phyloP scores from a whole-genome alignment of 2,888 invertebrate genomes.

The Tachina grossa region DNA sequence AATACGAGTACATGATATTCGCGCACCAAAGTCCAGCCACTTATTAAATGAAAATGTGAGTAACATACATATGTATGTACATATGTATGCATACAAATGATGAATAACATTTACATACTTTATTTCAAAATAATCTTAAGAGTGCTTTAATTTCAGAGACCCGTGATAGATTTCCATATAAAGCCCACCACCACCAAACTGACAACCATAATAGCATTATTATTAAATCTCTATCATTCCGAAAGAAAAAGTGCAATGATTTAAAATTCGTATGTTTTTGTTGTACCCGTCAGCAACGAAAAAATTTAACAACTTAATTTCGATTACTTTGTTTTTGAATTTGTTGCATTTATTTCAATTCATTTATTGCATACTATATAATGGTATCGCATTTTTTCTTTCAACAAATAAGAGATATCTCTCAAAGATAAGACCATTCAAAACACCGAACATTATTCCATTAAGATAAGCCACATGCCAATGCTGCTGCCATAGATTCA shows the following conservation, averaged over 20 bases:
- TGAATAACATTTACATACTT: too few species aligned
- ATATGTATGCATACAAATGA: too few species aligned
- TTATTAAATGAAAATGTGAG: too few species aligned
- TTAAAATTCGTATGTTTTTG: not conserved
- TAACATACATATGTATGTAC: too few species aligned
- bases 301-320: conserved; percentile 49
- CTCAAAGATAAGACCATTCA: conserved; percentile 51
- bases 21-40: too few species aligned
- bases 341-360: conserved; percentile 18
- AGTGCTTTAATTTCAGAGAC: too few species aligned
- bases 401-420: conserved; percentile 36
- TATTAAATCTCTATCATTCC: not conserved
- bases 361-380: conserved; percentile 31
- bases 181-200: not conserved
- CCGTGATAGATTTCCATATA: not conserved
- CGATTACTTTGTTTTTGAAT: not conserved
- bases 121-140: too few species aligned
- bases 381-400: conserved; percentile 41
- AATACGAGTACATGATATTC: too few species aligned
- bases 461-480: conserved; percentile 58
- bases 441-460: conserved; percentile 49
- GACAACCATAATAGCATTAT: not conserved
- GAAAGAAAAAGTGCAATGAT: not conserved
- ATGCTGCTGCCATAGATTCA: conserved; percentile 10
- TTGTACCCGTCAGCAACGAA: not conserved